Conservation (phyloP, 2,888 invertebrate genomes). For the Ditylenchus weischeri region DNA sequence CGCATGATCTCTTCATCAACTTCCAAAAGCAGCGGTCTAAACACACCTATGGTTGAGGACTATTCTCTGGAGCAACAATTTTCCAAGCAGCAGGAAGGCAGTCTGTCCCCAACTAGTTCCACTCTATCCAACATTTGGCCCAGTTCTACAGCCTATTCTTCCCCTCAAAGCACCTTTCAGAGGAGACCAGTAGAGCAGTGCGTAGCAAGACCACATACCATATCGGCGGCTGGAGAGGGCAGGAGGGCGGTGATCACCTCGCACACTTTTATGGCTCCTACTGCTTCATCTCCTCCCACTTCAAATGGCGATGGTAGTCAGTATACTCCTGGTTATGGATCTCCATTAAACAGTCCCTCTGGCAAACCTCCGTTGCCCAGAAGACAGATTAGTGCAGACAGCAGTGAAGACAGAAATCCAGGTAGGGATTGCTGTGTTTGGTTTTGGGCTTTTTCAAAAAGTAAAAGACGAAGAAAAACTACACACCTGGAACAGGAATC, state of each 20-base stretch:
- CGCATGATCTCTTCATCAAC: conserved; percentile 30
- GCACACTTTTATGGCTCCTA: conserved; percentile 18
- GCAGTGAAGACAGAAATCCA: background rate
- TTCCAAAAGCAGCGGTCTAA: background rate
- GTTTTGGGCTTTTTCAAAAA: too few species aligned
- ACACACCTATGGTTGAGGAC: conserved; percentile 1
- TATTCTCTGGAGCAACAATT: conserved; percentile 11
- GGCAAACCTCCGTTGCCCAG: conserved; percentile 24
- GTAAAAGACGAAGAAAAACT: too few species aligned
- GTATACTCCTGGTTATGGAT: background rate
- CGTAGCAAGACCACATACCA: background rate
- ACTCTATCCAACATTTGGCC: conserved; percentile 12
- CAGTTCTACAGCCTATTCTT: background rate
- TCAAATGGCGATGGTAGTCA: background rate
- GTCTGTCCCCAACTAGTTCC: conserved; percentile 21
- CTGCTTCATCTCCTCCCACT: background rate
- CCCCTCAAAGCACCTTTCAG: conserved; percentile 2
- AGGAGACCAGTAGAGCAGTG: background rate
- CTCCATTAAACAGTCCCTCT: background rate
- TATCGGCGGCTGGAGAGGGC: conserved; percentile 4
- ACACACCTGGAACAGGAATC: too few species aligned
- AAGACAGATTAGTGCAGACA: conserved; percentile 7
- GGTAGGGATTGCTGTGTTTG: background rate
- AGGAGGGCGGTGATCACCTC: conserved; percentile 11
- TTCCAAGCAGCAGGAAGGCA: conserved; percentile 17